Evolutionary conservation across 2,113 vertebrate genomes (phyloP).

Genomic region (Microtus oregoni): DNA sequence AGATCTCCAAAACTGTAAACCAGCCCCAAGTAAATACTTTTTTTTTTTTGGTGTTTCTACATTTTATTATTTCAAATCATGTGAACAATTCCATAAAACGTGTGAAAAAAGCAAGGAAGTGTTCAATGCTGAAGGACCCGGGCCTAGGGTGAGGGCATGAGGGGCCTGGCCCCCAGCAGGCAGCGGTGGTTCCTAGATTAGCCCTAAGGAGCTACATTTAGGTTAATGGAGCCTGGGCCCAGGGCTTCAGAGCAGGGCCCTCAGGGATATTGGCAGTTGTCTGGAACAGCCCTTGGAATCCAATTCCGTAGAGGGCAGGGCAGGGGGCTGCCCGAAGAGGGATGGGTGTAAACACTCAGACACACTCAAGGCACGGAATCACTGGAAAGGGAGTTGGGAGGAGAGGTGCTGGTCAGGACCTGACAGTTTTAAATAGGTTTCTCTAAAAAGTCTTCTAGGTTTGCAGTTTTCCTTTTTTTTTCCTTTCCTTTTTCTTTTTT

Average conservation of each 20-base stretch:
- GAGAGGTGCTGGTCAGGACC: slow-evolving; percentile 81
- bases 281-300: slow-evolving; percentile 70
- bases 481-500: slow-evolving; percentile 66
- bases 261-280: slow-evolving; percentile 75
- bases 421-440: slow-evolving; percentile 91
- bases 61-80: slow-evolving; percentile 92
- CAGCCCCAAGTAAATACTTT: background rate
- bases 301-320: slow-evolving; percentile 39
- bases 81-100: slow-evolving; percentile 89
- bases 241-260: slow-evolving; percentile 48
- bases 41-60: slow-evolving; percentile 83
- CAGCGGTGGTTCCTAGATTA: slow-evolving; percentile 87
- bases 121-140: slow-evolving; percentile 78
- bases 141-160: slow-evolving; percentile 72
- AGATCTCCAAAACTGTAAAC: background rate
- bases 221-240: slow-evolving; percentile 80
- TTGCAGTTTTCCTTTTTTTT: slow-evolving; percentile 62
- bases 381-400: slow-evolving; percentile 83
- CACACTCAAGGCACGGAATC: slow-evolving; percentile 93
- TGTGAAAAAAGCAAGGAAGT: slow-evolving; percentile 88
- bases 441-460: slow-evolving; percentile 84
- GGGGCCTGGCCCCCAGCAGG: slow-evolving; percentile 78
- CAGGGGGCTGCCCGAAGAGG: slow-evolving; percentile 35
- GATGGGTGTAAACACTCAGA: slow-evolving; percentile 87
- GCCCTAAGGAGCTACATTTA: slow-evolving; percentile 85